Evolutionary conservation across 2,888 invertebrate species (phyloP).

Genomic region (Thymelicus acteon): DNA sequence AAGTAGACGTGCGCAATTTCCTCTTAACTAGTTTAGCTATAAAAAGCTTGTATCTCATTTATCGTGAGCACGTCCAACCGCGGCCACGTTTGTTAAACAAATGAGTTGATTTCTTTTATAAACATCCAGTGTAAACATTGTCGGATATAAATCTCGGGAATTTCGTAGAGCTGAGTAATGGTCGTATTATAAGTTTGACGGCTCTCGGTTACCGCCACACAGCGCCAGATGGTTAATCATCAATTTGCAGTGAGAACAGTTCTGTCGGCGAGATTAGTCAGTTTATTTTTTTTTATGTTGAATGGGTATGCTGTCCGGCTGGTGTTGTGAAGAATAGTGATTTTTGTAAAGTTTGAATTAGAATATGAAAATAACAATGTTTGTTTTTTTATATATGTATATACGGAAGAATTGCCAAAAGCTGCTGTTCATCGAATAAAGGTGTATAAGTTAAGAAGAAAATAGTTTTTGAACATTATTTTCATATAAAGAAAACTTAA

Average conservation of each 20-base stretch:
- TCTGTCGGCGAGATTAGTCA: background rate
- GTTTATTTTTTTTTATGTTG: background rate
- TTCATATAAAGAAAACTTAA: no score
- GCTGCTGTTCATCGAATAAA: no score
- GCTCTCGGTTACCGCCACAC: slow-evolving; percentile 3
- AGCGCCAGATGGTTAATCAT: slow-evolving; percentile 6
- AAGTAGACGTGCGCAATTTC: slow-evolving; percentile 4
- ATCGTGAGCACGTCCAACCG: slow-evolving; percentile 10
- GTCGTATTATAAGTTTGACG: slow-evolving; percentile 13
- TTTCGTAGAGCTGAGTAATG: slow-evolving; percentile 8
- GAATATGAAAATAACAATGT: no score
- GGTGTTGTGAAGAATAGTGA: background rate
- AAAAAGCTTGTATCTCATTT: slow-evolving; percentile 14
- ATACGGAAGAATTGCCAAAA: no score
- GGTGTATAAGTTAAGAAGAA: no score
- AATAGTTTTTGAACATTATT: no score
- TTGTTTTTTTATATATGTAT: no score
- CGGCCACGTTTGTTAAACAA: slow-evolving; percentile 9
- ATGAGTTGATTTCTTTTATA: slow-evolving; percentile 14
- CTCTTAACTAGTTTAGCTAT: slow-evolving; percentile 6
- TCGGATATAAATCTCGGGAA: slow-evolving; percentile 7
- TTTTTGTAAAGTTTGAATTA: background rate
- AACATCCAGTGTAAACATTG: slow-evolving; percentile 10
- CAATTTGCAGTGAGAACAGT: slow-evolving; percentile 1
- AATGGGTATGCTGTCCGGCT: background rate